Evolutionary conservation across 2,888 invertebrate genomes (phyloP).

Genomic region (Deilephila elpenor): DNA sequence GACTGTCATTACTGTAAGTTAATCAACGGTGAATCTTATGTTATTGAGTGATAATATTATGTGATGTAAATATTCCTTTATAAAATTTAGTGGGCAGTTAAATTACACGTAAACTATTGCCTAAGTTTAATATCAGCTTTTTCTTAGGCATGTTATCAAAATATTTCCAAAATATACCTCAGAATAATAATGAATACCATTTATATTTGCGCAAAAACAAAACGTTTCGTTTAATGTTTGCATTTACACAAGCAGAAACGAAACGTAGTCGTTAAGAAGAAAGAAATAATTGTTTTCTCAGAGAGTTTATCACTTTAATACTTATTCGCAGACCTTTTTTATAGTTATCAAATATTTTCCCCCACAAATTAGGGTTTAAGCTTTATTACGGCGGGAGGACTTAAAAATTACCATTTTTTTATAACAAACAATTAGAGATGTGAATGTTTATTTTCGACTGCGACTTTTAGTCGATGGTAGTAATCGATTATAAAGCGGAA

Average conservation of each 20-base stretch:
- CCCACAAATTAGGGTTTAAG: constrained; percentile 55
- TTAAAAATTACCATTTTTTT: constrained; percentile 53
- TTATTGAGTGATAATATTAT: too few species aligned
- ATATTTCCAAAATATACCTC: background rate
- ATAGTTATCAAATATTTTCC: constrained; percentile 55
- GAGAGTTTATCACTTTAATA: constrained; percentile 47
- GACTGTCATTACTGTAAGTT: too few species aligned
- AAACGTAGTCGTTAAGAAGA: constrained; percentile 17
- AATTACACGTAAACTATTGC: too few species aligned
- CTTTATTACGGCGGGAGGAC: constrained; percentile 57
- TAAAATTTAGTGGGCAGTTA: too few species aligned
- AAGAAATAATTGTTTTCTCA: constrained; percentile 42
- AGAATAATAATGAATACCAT: background rate
- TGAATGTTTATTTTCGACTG: background rate
- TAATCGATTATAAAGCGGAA: background rate
- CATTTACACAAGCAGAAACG: constrained; percentile 31
- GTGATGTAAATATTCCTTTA: too few species aligned
- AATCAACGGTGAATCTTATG: too few species aligned
- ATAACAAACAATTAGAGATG: constrained; percentile 18
- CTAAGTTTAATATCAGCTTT: too few species aligned
- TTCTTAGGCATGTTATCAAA: background rate
- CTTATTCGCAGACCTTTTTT: constrained; percentile 48
- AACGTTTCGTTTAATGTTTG: constrained; percentile 34
- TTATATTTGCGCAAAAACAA: background rate
- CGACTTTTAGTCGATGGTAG: background rate